These are phyloP conservation scores for Dolichoris vasculosae DNA, from an alignment of 1,140 invertebrate genomes.

Conservation along the genomic window DNA sequence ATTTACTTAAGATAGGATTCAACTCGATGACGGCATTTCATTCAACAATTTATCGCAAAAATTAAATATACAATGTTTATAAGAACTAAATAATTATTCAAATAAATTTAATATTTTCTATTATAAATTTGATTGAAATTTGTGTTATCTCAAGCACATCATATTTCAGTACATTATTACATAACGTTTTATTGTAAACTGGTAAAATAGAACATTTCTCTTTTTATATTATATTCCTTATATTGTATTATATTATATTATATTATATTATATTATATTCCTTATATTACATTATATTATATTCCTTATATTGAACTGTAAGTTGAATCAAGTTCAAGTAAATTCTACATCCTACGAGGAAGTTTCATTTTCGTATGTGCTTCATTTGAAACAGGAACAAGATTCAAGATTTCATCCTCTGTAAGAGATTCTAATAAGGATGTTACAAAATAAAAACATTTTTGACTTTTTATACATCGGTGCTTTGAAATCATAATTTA, in stretches of 20 bases:
- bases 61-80: too few species aligned
- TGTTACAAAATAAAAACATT: not conserved
- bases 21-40: too few species aligned
- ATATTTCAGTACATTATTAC: not conserved
- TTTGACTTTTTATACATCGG: not conserved
- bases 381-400: not conserved
- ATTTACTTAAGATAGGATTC: too few species aligned
- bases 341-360: not conserved
- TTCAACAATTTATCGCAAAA: too few species aligned
- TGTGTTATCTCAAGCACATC: too few species aligned
- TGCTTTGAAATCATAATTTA: too few species aligned
- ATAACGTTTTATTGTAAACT: not conserved
- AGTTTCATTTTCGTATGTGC: not conserved
- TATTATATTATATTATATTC: not conserved
- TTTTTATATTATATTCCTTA: not conserved
- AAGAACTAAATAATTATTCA: too few species aligned
- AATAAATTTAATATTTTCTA: too few species aligned
- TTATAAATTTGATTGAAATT: too few species aligned
- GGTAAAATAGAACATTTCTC: not conserved
- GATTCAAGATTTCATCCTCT: not conserved
- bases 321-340: not conserved
- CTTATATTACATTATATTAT: not conserved
- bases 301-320: not conserved
- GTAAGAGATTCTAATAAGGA: not conserved
- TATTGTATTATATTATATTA: too few species aligned